Percentiles rank a stretch among this genome's conserved stretches.
Conservation (phyloP, 2,113 vertebrate genomes). For the Mastomys coucha region DNA sequence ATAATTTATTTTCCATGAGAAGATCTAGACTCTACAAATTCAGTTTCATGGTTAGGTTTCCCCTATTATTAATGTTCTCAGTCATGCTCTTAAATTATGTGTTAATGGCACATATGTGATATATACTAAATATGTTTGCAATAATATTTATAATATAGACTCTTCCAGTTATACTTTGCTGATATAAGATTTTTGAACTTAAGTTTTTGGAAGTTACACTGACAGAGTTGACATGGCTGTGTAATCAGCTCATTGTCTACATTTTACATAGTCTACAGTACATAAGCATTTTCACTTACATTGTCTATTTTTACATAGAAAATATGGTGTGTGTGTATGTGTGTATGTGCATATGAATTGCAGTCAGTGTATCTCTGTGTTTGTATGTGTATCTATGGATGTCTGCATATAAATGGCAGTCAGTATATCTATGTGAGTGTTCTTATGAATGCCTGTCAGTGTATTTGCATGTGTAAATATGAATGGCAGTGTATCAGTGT, state of each 20-base stretch:
- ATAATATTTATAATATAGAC: not conserved
- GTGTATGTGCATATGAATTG: not conserved
- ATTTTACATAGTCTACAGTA: not conserved
- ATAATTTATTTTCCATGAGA: not conserved
- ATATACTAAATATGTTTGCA: not conserved
- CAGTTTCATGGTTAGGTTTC: not conserved
- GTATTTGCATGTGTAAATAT: too few relatives aligned
- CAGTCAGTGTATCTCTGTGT: too few relatives aligned
- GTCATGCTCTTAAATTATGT: not conserved
- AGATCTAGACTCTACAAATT: not conserved
- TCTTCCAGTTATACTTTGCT: conserved; percentile 7
- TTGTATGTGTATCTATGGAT: too few relatives aligned
- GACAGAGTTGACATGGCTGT: not conserved
- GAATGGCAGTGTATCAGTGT: too few relatives aligned
- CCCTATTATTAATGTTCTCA: not conserved
- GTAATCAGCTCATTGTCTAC: not conserved
- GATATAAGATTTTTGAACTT: not conserved
- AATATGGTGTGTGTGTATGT: not conserved
- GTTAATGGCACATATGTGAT: not conserved
- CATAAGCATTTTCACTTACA: not conserved
- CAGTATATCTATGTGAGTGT: too few relatives aligned
- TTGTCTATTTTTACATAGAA: not conserved
- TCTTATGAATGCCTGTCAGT: too few relatives aligned
- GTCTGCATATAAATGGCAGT: too few relatives aligned
- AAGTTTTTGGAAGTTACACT: not conserved